These are phyloP conservation scores for Microctonus aethiopoides DNA, from an alignment of 2,888 invertebrate species.

Conservation along the genomic window DNA sequence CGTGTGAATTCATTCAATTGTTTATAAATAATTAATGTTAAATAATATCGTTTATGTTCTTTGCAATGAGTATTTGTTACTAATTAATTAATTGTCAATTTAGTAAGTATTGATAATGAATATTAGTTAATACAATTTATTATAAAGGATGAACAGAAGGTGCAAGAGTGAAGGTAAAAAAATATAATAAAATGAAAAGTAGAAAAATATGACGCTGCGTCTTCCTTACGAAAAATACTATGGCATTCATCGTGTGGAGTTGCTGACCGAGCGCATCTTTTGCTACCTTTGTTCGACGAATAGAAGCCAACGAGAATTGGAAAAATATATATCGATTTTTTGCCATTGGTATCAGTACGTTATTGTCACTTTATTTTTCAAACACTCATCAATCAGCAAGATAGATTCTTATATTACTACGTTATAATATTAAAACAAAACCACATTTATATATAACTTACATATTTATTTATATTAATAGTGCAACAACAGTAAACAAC, in stretches of 20 bases:
- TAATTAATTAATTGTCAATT: too few relatives aligned
- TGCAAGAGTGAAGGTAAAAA: background rate
- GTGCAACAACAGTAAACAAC: background rate
- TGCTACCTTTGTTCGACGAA: conserved; percentile 17
- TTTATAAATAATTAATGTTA: too few relatives aligned
- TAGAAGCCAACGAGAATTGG: background rate
- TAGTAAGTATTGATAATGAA: too few relatives aligned
- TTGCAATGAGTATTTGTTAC: too few relatives aligned
- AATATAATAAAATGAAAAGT: background rate
- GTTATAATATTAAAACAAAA: background rate
- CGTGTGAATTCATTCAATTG: too few relatives aligned
- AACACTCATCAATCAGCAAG: background rate
- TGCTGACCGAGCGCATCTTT: conserved; percentile 27
- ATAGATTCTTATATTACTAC: background rate
- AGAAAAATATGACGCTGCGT: conserved; percentile 16
- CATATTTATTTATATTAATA: background rate
- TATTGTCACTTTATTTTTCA: background rate
- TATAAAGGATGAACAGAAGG: too few relatives aligned
- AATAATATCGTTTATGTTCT: too few relatives aligned
- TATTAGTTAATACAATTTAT: too few relatives aligned
- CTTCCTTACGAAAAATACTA: conserved; percentile 8
- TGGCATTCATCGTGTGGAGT: conserved; percentile 18
- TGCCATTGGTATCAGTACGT: background rate
- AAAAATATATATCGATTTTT: conserved; percentile 11
- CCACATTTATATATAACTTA: too few relatives aligned